These are phyloP conservation scores for Cryptocephalus moraei DNA, from an alignment of 2,888 invertebrate genomes.

Conservation along the genomic window DNA sequence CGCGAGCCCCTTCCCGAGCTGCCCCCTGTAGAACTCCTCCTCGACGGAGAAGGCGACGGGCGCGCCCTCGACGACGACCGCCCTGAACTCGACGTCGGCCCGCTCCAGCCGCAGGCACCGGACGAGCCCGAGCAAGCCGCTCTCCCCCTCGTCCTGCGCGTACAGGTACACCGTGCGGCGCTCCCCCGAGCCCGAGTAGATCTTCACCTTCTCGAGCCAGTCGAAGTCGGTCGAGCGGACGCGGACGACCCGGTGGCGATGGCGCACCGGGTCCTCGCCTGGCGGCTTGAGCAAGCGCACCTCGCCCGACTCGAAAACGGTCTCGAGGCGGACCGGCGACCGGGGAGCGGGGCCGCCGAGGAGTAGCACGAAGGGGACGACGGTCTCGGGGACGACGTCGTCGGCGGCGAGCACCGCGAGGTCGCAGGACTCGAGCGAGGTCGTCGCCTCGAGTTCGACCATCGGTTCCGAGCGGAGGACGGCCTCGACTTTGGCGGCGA, in stretches of 20 bases:
- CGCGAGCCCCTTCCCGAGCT: constrained; percentile 18
- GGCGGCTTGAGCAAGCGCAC: too few species aligned
- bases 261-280: too few species aligned
- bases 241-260: background rate
- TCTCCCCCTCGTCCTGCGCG: constrained; percentile 8
- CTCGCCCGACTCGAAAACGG: too few species aligned
- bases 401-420: too few species aligned
- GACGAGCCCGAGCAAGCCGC: constrained; percentile 21
- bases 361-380: too few species aligned
- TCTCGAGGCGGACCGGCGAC: too few species aligned
- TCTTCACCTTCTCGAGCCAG: constrained; percentile 29
- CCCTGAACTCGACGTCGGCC: constrained; percentile 9
- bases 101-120: constrained; percentile 16
- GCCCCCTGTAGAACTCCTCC: constrained; percentile 15
- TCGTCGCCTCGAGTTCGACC: background rate
- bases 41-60: constrained; percentile 14
- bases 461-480: constrained; percentile 7
- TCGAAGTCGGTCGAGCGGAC: constrained; percentile 8
- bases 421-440: too few species aligned
- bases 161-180: constrained; percentile 12
- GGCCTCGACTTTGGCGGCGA: constrained; percentile 2
- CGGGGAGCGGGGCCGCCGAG: too few species aligned
- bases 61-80: constrained; percentile 14
- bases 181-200: constrained; percentile 1
- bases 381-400: too few species aligned